Evolutionary conservation across 2,888 invertebrate species (phyloP).

Genomic region (Aquatica leii): DNA sequence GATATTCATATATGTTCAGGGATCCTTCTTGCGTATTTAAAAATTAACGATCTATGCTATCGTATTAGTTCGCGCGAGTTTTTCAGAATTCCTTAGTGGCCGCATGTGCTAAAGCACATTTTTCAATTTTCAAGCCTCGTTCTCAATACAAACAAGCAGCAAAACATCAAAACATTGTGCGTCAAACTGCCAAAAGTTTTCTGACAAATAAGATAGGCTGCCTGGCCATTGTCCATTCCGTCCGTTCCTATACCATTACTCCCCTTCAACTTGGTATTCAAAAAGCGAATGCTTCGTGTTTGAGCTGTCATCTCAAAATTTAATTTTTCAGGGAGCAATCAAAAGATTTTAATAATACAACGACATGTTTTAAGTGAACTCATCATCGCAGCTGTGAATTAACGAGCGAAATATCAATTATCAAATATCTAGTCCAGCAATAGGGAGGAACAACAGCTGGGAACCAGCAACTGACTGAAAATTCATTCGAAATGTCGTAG

Average conservation of each 20-base stretch:
- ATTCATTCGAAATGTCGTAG: slow-evolving; percentile 33
- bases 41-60: no score
- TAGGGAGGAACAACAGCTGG: slow-evolving; percentile 42
- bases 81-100: slow-evolving; percentile 21
- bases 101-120: slow-evolving; percentile 30
- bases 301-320: slow-evolving; percentile 51
- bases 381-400: slow-evolving; percentile 53
- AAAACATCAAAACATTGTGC: slow-evolving; percentile 50
- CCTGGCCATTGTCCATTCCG: slow-evolving; percentile 52
- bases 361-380: slow-evolving; percentile 52
- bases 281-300: slow-evolving; percentile 48
- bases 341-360: slow-evolving; percentile 51
- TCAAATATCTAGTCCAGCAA: slow-evolving; percentile 51
- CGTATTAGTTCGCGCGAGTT: background rate
- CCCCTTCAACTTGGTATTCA: slow-evolving; percentile 52
- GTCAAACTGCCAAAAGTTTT: slow-evolving; percentile 60
- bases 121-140: slow-evolving; percentile 36
- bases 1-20: no score
- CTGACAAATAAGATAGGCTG: slow-evolving; percentile 56
- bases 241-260: slow-evolving; percentile 38
- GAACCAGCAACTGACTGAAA: slow-evolving; percentile 38
- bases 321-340: slow-evolving; percentile 48
- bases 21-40: no score
- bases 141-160: slow-evolving; percentile 33
- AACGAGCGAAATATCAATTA: slow-evolving; percentile 58